Base-by-base conservation (phyloP, 1,140 invertebrate genomes). In the Saccostrea cuccullata region DNA sequence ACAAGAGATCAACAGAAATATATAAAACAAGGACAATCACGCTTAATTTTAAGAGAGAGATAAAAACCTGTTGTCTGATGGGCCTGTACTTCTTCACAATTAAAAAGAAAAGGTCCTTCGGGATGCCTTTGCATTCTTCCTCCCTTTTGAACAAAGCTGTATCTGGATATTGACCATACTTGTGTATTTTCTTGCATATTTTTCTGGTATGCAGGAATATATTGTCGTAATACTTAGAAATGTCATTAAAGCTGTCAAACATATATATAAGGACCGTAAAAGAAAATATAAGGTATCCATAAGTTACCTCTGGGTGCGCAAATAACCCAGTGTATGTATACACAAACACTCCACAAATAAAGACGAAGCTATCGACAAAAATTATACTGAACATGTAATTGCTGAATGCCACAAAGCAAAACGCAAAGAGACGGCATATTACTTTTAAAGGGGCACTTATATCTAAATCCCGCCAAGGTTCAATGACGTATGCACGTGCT, bases 241-340 rank as follows among this genome's bases (percentile, higher is more conserved):
- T 85, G 13, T 67, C 47, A 55, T 87, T 40, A n/a, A 87, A 23
- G 40, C 86, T 84, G 40, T 89, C 89, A 30, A 67, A 77, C 26
- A 87, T 55, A 5, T 89, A 89, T 70, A 87, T 67, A 3, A 84
- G 17, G 6, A 87, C 86, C 17, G 84, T 89, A 13, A 85, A 73
- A 20, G 70, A 60, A 82, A 89, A 89, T 12, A 89, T 87, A 9
- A 89, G 26, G 23, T 89, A 89, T 13, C 89, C 86, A 20, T 87
- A 87, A 0, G 89, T 85, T 4, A 82, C 67, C 20, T 84, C 85
- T n/a, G 89, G 89, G 36, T 87, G 85, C 17, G 86, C 89, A 23
- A 89, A 89, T 8, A 89, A 70, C 20, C 89, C 89, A 8, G 89
- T 87, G 60, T 87, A 89, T 5, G 89, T 89, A n/a, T 87, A 89